Percentiles rank a stretch among this genome's conserved stretches.
Evolutionary conservation across 2,797 vertebrate genomes (phyloP).

Genomic region (Odontamblyopus rebecca): DNA sequence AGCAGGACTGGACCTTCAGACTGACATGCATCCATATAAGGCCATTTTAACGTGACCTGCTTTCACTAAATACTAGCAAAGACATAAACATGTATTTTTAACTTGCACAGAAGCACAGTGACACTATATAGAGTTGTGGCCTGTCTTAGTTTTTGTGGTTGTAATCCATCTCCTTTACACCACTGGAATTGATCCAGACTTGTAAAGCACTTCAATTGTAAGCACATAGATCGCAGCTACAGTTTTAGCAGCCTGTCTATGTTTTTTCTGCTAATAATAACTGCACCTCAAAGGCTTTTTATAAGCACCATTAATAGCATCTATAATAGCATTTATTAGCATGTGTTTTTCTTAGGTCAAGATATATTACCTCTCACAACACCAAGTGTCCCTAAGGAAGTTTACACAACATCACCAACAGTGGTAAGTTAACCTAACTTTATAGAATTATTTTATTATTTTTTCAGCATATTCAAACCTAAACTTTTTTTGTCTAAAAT

Average conservation of each 20-base stretch:
- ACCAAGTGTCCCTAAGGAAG: conserved; percentile 46
- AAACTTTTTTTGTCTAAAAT: not conserved
- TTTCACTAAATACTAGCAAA: conserved; percentile 56
- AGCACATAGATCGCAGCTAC: conserved; percentile 50
- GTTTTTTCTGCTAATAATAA: conserved; percentile 28
- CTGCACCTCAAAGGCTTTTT: conserved; percentile 18
- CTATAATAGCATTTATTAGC: not conserved
- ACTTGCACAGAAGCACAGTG: conserved; percentile 23
- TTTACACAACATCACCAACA: conserved; percentile 54
- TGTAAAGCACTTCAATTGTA: conserved; percentile 31
- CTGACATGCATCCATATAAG: conserved; percentile 58
- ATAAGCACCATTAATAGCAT: conserved; percentile 5
- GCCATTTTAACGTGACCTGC: conserved; percentile 40
- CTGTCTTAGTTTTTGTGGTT: conserved; percentile 33
- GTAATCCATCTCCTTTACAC: conserved; percentile 42
- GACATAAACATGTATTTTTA: conserved; percentile 39
- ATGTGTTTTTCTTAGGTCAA: conserved; percentile 61
- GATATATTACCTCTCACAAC: conserved; percentile 55
- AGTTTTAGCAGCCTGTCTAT: conserved; percentile 19
- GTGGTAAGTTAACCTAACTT: conserved; percentile 58
- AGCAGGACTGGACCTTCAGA: conserved; percentile 35
- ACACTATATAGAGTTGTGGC: conserved; percentile 33
- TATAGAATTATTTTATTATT: not conserved
- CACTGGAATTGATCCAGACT: conserved; percentile 25
- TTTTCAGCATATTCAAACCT: not conserved